Conservation (phyloP, 1,140 invertebrate genomes). For the Aphaenogaster ashmeadi region DNA sequence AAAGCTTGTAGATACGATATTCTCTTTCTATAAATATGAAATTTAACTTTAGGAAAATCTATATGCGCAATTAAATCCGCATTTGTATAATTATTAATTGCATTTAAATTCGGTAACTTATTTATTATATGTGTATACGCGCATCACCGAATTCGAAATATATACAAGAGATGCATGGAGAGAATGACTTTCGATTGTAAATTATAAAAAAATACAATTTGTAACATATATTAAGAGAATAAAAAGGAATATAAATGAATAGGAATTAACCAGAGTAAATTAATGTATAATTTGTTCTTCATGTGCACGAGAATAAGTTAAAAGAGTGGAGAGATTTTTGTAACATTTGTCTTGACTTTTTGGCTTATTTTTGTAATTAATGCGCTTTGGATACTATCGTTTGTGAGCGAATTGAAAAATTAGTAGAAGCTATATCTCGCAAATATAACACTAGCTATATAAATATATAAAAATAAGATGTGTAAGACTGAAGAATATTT, state of each 20-base stretch:
- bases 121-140: neutral
- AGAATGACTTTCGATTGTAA: neutral
- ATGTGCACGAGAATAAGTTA: neutral
- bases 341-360: neutral
- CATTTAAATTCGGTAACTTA: neutral
- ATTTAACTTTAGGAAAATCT: constrained; percentile 2
- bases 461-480: constrained; percentile 1
- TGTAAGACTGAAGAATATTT: neutral
- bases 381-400: neutral
- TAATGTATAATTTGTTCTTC: constrained; percentile 4
- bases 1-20: neutral
- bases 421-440: neutral
- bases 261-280: neutral
- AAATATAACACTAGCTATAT: neutral
- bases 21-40: neutral
- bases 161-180: neutral
- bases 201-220: neutral
- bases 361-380: constrained; percentile 7
- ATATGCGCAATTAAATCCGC: neutral
- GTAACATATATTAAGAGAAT: constrained; percentile 13
- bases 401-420: constrained; percentile 4
- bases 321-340: neutral
- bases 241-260: constrained; percentile 7
- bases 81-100: neutral
- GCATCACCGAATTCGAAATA: neutral